Evolutionary conservation across 2,113 vertebrate species (phyloP).

Genomic region (Parotia lawesii): DNA sequence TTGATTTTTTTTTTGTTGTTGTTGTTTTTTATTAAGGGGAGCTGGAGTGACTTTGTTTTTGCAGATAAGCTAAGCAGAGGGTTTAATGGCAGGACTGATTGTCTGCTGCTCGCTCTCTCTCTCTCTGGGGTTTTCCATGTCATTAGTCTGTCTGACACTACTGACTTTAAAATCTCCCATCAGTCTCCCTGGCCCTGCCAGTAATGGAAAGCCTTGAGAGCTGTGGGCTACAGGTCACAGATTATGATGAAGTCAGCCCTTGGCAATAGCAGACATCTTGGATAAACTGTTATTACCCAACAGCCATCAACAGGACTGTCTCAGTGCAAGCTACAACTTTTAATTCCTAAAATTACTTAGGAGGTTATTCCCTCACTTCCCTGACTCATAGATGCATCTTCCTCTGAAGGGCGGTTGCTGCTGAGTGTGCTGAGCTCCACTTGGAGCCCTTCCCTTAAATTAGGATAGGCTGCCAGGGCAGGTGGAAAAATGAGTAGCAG

Average conservation of each 20-base stretch:
- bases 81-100: neutral
- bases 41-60: neutral
- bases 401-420: neutral
- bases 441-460: neutral
- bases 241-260: neutral
- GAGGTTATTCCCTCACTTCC: neutral
- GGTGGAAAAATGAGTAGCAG: neutral
- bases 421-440: neutral
- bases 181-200: neutral
- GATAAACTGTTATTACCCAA: neutral
- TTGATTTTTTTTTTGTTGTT: neutral
- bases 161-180: neutral
- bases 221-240: neutral
- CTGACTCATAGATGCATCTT: neutral
- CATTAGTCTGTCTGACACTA: neutral
- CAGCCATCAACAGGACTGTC: neutral
- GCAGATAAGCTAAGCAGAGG: too few species aligned
- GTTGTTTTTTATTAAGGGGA: neutral
- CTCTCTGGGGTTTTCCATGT: neutral
- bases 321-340: neutral
- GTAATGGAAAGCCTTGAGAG: neutral
- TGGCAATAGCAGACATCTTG: neutral
- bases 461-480: neutral
- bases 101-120: neutral
- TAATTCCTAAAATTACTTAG: neutral